Conservation (phyloP, 2,888 invertebrate species). For the Cybosia mesomella region DNA sequence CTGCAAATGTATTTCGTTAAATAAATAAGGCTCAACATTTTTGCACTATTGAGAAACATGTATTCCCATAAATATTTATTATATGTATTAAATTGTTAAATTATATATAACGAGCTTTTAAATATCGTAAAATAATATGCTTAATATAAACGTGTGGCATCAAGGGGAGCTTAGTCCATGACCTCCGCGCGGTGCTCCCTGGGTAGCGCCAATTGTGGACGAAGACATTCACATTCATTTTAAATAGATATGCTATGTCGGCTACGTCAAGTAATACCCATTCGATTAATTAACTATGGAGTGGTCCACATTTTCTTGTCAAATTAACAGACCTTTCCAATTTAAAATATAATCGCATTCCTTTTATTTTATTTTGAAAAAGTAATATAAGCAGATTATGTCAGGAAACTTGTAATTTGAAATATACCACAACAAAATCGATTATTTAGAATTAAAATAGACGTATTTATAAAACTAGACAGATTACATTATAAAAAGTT, state of each 20-base stretch:
- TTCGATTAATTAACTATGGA: conserved; percentile 32
- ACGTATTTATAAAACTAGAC: conserved; percentile 49
- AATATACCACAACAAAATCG: conserved; percentile 29
- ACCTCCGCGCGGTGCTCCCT: conserved; percentile 86
- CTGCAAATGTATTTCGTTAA: conserved; percentile 37
- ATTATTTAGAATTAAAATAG: conserved; percentile 36
- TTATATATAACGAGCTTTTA: conserved; percentile 47
- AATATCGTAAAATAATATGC: conserved; percentile 43
- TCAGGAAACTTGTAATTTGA: conserved; percentile 31
- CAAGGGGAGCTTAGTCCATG: conserved; percentile 84
- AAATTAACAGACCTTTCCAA: conserved; percentile 34
- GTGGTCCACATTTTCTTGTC: conserved; percentile 42
- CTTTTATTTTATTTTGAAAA: conserved; percentile 29
- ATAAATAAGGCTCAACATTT: conserved; percentile 37
- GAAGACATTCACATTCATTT: conserved; percentile 70
- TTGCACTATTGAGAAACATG: conserved; percentile 40
- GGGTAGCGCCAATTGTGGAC: conserved; percentile 86
- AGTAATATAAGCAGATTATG: conserved; percentile 23
- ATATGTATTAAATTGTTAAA: conserved; percentile 26
- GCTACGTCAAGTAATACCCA: conserved; percentile 27
- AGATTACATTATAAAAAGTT: conserved; percentile 56
- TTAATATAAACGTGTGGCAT: conserved; percentile 64
- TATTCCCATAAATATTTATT: conserved; percentile 32
- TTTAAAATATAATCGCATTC: conserved; percentile 25
- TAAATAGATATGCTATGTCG: conserved; percentile 43